phyloP scores from a whole-genome alignment of 2,888 invertebrate genomes.

The Andricus quercusramuli region DNA sequence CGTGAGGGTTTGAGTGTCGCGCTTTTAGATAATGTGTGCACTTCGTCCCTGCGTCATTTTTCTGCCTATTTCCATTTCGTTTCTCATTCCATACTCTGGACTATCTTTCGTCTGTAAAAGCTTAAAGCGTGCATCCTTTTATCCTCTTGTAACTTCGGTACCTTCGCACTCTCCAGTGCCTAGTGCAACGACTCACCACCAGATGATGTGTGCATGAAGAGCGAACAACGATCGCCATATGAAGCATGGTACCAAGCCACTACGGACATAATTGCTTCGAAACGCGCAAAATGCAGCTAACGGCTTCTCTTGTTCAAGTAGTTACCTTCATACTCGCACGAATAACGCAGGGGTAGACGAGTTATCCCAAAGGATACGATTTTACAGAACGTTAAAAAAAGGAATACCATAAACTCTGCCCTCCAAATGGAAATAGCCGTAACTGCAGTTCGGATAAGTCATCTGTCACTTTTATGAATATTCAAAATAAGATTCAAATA shows the following conservation, averaged over 20 bases:
- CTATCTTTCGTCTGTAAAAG: constrained; percentile 66
- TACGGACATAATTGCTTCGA: constrained; percentile 74
- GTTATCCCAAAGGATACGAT: background rate
- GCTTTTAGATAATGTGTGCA: constrained; percentile 76
- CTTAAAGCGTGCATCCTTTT: constrained; percentile 76
- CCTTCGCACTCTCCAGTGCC: constrained; percentile 46
- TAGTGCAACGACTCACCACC: constrained; percentile 6
- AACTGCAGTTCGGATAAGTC: too few species aligned
- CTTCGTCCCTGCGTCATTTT: constrained; percentile 55
- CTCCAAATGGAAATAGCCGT: too few species aligned
- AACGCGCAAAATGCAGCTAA: constrained; percentile 55
- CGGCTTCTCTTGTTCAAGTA: constrained; percentile 4
- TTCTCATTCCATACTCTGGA: constrained; percentile 54
- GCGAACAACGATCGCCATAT: constrained; percentile 43
- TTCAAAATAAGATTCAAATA: too few species aligned
- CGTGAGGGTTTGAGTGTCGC: constrained; percentile 66
- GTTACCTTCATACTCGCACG: background rate
- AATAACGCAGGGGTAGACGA: background rate
- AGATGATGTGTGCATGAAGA: constrained; percentile 1
- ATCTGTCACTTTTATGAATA: too few species aligned
- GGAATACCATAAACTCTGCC: background rate
- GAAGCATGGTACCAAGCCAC: constrained; percentile 60
- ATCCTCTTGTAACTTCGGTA: constrained; percentile 73
- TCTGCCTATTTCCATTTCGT: constrained; percentile 53
- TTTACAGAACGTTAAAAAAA: background rate